A percentile compares a stretch with the other conserved stretches of the same genome.
Evolutionary conservation across 2,888 invertebrate genomes (phyloP).

Genomic region (Acleris sparsana): DNA sequence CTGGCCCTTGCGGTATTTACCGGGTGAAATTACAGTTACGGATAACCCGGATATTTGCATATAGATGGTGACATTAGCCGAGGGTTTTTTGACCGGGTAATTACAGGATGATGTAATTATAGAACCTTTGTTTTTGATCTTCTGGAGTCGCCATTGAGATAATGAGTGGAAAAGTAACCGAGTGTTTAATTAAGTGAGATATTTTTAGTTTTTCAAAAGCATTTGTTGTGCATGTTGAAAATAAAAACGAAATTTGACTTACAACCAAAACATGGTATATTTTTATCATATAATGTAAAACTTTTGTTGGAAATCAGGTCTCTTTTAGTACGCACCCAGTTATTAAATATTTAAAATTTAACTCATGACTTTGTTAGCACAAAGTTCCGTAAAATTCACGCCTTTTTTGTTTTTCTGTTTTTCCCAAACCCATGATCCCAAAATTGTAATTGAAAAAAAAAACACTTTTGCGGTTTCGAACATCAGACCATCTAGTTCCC

Average conservation of each 20-base stretch:
- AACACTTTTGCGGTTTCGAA: not conserved
- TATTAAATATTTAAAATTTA: too few species aligned
- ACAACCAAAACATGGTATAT: too few species aligned
- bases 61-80: slow-evolving; percentile 80
- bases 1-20: slow-evolving; percentile 74
- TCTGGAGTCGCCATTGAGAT: slow-evolving; percentile 13
- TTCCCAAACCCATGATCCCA: too few species aligned
- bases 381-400: too few species aligned
- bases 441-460: not conserved
- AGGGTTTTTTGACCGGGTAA: slow-evolving; percentile 40
- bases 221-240: too few species aligned
- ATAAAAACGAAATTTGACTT: too few species aligned
- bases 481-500: not conserved
- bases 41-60: slow-evolving; percentile 78
- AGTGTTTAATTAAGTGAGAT: not conserved
- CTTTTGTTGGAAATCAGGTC: too few species aligned
- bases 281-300: too few species aligned
- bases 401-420: too few species aligned
- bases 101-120: slow-evolving; percentile 34
- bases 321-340: too few species aligned
- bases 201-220: too few species aligned
- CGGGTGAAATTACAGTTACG: slow-evolving; percentile 73
- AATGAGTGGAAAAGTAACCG: slow-evolving; percentile 3
- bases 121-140: slow-evolving; percentile 32
- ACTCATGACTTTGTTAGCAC: too few species aligned